Conservation (phyloP, 2,888 invertebrate genomes). For the Thumatha senex region DNA sequence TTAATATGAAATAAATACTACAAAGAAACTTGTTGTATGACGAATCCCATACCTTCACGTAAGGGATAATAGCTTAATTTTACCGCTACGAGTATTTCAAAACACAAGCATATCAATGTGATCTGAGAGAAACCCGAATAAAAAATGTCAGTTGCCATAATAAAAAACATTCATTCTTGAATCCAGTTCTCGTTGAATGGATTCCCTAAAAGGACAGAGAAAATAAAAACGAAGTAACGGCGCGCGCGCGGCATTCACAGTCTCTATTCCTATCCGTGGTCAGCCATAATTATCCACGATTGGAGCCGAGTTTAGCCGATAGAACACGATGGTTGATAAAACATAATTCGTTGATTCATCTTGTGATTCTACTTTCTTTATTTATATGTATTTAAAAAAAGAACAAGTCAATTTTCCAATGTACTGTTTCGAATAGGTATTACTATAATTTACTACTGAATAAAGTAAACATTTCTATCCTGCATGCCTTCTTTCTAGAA, state of each 20-base stretch:
- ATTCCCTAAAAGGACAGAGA: slow-evolving; percentile 33
- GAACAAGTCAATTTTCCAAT: too few species aligned
- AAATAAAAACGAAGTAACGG: slow-evolving; percentile 26
- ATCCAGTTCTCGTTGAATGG: slow-evolving; percentile 45
- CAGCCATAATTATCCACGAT: neutral
- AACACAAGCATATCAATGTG: slow-evolving; percentile 1
- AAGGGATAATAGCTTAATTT: too few species aligned
- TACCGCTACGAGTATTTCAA: slow-evolving; percentile 4
- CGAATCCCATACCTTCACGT: too few species aligned
- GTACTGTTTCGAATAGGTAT: too few species aligned
- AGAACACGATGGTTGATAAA: neutral
- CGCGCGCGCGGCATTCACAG: slow-evolving; percentile 23
- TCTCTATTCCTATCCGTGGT: neutral
- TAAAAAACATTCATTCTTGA: slow-evolving; percentile 27
- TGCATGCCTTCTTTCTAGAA: too few species aligned
- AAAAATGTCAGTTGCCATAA: slow-evolving; percentile 30
- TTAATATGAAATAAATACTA: too few species aligned
- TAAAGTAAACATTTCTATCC: too few species aligned
- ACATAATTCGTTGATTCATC: neutral
- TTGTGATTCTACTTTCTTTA: neutral
- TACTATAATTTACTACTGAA: too few species aligned
- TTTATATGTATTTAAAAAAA: too few species aligned
- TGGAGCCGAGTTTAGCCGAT: neutral
- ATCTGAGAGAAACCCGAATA: slow-evolving; percentile 6
- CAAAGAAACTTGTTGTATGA: too few species aligned